Evolutionary conservation across 2,888 invertebrate genomes (phyloP).

Genomic region (Eupithecia dodoneata): DNA sequence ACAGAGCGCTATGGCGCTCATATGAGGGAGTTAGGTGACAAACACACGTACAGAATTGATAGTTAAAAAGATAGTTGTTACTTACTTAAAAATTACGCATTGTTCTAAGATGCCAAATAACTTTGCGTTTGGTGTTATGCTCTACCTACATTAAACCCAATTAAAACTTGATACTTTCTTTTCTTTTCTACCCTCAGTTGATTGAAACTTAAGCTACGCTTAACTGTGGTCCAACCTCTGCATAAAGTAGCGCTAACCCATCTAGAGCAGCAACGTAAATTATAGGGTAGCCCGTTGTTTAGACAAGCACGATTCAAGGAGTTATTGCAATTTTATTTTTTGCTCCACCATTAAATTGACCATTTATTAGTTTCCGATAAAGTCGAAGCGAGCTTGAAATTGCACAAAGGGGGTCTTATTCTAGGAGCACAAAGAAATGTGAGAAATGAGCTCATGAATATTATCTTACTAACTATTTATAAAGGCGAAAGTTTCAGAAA

Average conservation of each 20-base stretch:
- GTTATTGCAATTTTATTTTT: slow-evolving; percentile 58
- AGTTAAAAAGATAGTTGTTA: too few species aligned
- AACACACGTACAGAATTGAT: too few species aligned
- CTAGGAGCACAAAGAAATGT: neutral
- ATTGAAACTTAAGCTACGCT: neutral
- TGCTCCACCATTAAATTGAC: slow-evolving; percentile 42
- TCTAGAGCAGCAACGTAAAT: slow-evolving; percentile 25
- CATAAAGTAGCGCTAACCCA: slow-evolving; percentile 16
- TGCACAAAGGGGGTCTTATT: slow-evolving; percentile 25
- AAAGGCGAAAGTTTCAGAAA: too few species aligned
- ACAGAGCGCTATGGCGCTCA: too few species aligned
- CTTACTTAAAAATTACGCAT: too few species aligned
- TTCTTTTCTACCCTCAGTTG: slow-evolving; percentile 2
- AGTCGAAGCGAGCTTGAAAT: slow-evolving; percentile 38
- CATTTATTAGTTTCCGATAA: slow-evolving; percentile 56
- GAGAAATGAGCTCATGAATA: neutral
- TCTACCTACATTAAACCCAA: neutral
- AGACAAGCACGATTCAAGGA: slow-evolving; percentile 62
- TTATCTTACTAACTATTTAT: neutral
- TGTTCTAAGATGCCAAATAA: too few species aligned
- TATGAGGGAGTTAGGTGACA: too few species aligned
- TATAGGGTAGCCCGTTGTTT: slow-evolving; percentile 29
- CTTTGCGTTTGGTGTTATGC: too few species aligned
- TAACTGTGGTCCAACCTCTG: slow-evolving; percentile 11
- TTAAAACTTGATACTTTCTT: neutral